A percentile compares a stretch with the other conserved stretches of the same genome.
Conservation (phyloP, 2,888 invertebrate species). For the Spilarctia lutea region DNA sequence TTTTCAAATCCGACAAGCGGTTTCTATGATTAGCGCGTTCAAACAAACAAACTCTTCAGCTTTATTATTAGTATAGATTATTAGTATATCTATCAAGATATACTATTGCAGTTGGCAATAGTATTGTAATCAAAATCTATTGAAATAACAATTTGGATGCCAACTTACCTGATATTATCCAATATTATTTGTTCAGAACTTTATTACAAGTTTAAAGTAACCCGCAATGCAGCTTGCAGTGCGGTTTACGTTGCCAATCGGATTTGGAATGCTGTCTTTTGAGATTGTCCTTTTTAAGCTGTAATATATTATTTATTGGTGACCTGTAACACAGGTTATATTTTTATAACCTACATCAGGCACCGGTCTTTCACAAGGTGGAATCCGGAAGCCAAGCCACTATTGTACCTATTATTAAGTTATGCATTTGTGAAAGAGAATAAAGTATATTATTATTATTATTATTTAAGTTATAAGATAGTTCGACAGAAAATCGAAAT, state of each 20-base stretch:
- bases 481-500: constrained; percentile 2
- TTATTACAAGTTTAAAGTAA: constrained; percentile 1
- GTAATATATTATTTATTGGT: neutral
- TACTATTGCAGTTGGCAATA: neutral
- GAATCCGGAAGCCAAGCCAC: too few relatives aligned
- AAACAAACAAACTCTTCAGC: too few relatives aligned
- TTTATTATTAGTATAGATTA: too few relatives aligned
- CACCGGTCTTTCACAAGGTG: too few relatives aligned
- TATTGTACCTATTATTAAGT: too few relatives aligned
- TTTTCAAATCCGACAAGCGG: too few relatives aligned
- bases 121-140: too few relatives aligned
- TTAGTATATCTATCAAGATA: neutral
- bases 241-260: constrained; percentile 1
- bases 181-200: neutral
- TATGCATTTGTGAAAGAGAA: too few relatives aligned
- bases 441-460: too few relatives aligned
- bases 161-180: neutral
- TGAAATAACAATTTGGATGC: neutral
- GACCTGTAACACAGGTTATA: too few relatives aligned
- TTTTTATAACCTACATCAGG: too few relatives aligned
- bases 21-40: too few relatives aligned
- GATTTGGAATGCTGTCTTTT: neutral
- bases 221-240: constrained; percentile 16
- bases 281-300: neutral
- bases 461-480: neutral